phyloP scores from a whole-genome alignment of 2,797 vertebrate species.

The Acanthopagrus latus region DNA sequence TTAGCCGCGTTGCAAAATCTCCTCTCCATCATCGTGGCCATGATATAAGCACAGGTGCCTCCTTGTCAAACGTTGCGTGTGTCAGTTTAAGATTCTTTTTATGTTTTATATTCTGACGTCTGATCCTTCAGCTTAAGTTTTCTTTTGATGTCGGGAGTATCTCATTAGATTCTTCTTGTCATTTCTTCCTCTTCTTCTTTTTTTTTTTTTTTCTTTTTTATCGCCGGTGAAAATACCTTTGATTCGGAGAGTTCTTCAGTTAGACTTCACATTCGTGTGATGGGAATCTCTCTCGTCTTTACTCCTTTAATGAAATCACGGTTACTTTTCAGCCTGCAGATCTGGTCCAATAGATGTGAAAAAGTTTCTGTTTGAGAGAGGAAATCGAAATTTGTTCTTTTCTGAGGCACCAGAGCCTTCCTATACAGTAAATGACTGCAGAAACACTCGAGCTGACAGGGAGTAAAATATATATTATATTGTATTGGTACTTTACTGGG shows the following conservation, averaged over 20 bases:
- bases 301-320: slow-evolving; percentile 19
- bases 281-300: background rate
- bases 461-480: background rate
- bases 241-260: slow-evolving; percentile 41
- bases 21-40: slow-evolving; percentile 15
- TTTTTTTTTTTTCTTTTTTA: background rate
- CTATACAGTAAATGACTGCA: slow-evolving; percentile 22
- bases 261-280: slow-evolving; percentile 19
- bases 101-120: slow-evolving; percentile 45
- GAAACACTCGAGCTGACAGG: slow-evolving; percentile 6
- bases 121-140: slow-evolving; percentile 40
- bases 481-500: slow-evolving; percentile 1
- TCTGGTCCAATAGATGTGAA: slow-evolving; percentile 19
- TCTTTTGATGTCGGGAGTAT: slow-evolving; percentile 61
- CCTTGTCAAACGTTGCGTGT: slow-evolving; percentile 30
- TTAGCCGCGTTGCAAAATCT: slow-evolving; percentile 10
- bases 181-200: slow-evolving; percentile 3
- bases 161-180: slow-evolving; percentile 58
- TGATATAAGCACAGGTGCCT: slow-evolving; percentile 44
- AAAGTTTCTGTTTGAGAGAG: slow-evolving; percentile 20
- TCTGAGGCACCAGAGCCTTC: background rate
- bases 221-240: slow-evolving; percentile 40
- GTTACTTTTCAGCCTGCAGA: slow-evolving; percentile 14
- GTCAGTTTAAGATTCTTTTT: slow-evolving; percentile 47
- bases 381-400: slow-evolving; percentile 5